Base-by-base conservation (phyloP, 1,140 invertebrate species). In the Vollenhovia emeryi region DNA sequence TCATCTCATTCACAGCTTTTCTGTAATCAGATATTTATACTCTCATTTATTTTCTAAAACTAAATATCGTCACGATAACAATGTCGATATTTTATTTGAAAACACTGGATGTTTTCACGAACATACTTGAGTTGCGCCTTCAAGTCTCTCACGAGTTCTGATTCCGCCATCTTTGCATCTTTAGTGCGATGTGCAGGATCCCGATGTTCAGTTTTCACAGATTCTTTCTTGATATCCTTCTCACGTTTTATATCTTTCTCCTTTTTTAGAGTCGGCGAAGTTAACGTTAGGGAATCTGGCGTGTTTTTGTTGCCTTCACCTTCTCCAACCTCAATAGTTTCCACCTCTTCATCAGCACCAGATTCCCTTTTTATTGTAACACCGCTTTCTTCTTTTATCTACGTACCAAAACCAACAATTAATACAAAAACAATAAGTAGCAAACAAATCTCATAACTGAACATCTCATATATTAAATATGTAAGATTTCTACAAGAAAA, bases 1-100 rank as follows among this genome's bases (percentile, higher is more conserved):
- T 98, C 93, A 98, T 98, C 92, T 98, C 98, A 92, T 98, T 98
- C 43, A 98, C 96, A 62, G 98, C 97, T 96, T 99, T 99, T 93
- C 98, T 99, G 91, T n/a, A 95, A 94, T 87, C 33, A 73, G 2
- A 71, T 55, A 57, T 43, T 21, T 55, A 33, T 30, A 27, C 13
- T 40, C 7, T 40, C 7, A 6, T 27, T 69, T 57, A 24, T 21
- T 59, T 55, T 21, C 11, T 64, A 27, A 48, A 78, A 84, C 11
- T 45, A 18, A 7, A 59, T 21, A 59, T 74, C 3, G 3, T 71
- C 7, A 24, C 3, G 48, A 50, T 33, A 55, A 33, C 3, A 57
- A 50, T 33, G 48, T 64, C 2, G 24, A 1, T 68, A 50, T 36
- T 52, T 66, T 7, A 60, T 24, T 50, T 4, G 18, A 64, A 27